A percentile compares a stretch with the other conserved stretches of the same genome.
Conservation (phyloP, 1,140 invertebrate species). For the Penaeus chinensis region DNA sequence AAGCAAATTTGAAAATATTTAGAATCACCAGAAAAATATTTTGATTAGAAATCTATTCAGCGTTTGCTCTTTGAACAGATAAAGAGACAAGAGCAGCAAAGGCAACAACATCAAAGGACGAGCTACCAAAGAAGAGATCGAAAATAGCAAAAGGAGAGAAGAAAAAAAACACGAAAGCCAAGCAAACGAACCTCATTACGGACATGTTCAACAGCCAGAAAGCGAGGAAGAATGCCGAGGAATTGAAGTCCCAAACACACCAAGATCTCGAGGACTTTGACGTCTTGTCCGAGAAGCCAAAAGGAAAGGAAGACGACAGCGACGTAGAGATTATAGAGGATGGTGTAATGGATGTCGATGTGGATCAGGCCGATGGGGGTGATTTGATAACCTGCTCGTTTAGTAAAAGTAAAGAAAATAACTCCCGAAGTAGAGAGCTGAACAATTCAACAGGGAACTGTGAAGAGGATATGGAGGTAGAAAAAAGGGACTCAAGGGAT, state of each 20-base stretch:
- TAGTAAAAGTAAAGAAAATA: too few species aligned
- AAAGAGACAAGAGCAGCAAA: not conserved
- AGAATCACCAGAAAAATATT: too few species aligned
- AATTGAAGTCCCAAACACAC: not conserved
- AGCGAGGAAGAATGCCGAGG: not conserved
- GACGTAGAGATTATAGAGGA: not conserved
- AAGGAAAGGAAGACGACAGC: constrained; percentile 4
- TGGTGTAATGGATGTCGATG: constrained; percentile 20
- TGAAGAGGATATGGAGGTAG: too few species aligned
- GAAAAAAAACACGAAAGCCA: constrained; percentile 20
- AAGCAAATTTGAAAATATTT: too few species aligned
- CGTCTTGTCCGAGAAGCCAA: too few species aligned
- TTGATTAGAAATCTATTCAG: too few species aligned
- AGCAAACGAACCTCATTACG: constrained; percentile 38
- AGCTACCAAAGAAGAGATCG: constrained; percentile 1
- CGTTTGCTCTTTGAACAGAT: too few species aligned
- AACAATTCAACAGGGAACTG: too few species aligned
- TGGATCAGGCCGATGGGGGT: too few species aligned
- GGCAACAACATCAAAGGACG: not conserved
- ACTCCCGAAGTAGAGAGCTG: too few species aligned
- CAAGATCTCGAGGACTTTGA: constrained; percentile 8
- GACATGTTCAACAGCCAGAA: constrained; percentile 37
- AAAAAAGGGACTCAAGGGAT: too few species aligned
- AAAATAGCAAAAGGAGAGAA: not conserved
- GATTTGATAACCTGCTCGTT: too few species aligned